Percentiles rank a stretch among this genome's conserved stretches.
These are phyloP conservation scores for Meteorus colon DNA, from an alignment of 2,888 invertebrate species.

Conservation along the genomic window DNA sequence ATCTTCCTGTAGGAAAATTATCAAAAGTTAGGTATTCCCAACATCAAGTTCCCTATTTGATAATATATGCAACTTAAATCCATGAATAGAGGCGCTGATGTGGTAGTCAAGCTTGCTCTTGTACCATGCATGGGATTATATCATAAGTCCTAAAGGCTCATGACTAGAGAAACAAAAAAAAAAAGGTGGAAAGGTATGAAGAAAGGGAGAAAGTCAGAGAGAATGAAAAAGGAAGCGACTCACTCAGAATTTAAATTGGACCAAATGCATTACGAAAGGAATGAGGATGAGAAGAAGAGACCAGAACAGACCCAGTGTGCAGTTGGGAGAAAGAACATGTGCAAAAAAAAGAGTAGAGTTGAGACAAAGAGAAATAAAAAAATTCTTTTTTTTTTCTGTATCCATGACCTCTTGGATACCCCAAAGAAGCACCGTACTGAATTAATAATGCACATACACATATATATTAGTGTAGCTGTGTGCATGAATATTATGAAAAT, in stretches of 20 bases:
- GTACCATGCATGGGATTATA: slow-evolving; percentile 59
- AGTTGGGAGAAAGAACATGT: background rate
- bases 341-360: background rate
- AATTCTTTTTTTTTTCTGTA: background rate
- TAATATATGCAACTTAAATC: slow-evolving; percentile 62
- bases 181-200: background rate
- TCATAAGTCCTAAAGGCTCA: slow-evolving; percentile 58
- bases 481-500: background rate
- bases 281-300: slow-evolving; percentile 57
- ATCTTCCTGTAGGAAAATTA: slow-evolving; percentile 43
- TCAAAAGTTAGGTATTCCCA: slow-evolving; percentile 56
- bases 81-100: slow-evolving; percentile 33
- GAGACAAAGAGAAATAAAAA: slow-evolving; percentile 12
- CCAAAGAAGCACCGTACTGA: slow-evolving; percentile 1
- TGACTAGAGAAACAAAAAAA: background rate
- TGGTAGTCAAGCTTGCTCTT: slow-evolving; percentile 48
- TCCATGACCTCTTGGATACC: background rate
- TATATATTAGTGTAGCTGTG: background rate
- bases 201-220: slow-evolving; percentile 36
- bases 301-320: slow-evolving; percentile 46
- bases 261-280: slow-evolving; percentile 60
- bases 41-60: slow-evolving; percentile 62
- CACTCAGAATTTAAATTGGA: slow-evolving; percentile 63
- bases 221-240: slow-evolving; percentile 43
- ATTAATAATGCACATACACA: slow-evolving; percentile 6